Evolutionary conservation across 2,113 vertebrate species (phyloP), one percentile per base, ranked within the genome.

Genomic region (Chaetorhynchus papuensis): DNA sequence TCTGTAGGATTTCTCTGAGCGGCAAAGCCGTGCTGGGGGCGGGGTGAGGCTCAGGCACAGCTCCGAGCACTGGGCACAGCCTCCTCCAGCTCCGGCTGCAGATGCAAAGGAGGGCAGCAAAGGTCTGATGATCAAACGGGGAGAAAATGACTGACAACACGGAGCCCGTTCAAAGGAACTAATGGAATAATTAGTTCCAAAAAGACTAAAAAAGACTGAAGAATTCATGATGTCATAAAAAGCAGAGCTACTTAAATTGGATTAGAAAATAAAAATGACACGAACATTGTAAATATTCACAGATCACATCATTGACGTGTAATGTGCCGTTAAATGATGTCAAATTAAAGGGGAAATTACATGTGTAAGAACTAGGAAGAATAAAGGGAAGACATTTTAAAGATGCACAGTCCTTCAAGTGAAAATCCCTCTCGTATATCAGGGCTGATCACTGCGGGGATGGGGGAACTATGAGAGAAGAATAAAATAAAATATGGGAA

Each of bases 261-360:
- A 98, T 98, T 98, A 97, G 98, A 98, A 98, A 98, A 98, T 98
- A 98, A 98, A 98, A 98, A 98, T 98, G 98, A 98, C 98, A 98
- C 94, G 98, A 98, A 98, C 97, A 98, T 98, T 98, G 98, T 98
- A 98, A 98, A 98, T 98, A 98, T 98, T 98, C 98, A 98, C 98
- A 98, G 97, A 98, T 98, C 98, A 98, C 97, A 98, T 98, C 98
- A 98, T 98, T 98, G 98, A 98, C 98, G 97, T 98, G 98, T 98
- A 98, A 98, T 98, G 98, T 98, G 98, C 98, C 98, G 97, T 98
- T 98, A 98, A 98, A 98, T 98, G 98, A 98, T 98, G 98, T 98
- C 98, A 98, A 98, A 98, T 98, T 98, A 98, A 98, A 98, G 98
- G 97, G 97, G 97, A 98, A 98, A 98, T 98, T 98, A 98, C 97